Percentiles rank a stretch among this genome's conserved stretches.
phyloP scores from a whole-genome alignment of 2,797 vertebrate species.

The Pangasius krempfi region DNA sequence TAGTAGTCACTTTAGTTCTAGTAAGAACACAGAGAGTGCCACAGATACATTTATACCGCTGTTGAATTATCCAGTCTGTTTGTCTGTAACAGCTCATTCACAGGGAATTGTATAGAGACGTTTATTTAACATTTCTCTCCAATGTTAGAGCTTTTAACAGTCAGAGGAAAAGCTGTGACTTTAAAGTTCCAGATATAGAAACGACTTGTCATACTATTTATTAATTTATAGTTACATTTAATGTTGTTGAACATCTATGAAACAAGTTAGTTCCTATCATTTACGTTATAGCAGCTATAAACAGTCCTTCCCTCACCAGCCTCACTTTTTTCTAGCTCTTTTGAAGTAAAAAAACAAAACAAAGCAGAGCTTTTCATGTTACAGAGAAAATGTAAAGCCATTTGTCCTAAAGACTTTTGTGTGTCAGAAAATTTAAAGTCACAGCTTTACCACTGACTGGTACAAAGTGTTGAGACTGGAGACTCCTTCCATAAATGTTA shows the following conservation, averaged over 20 bases:
- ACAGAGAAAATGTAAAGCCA: neutral
- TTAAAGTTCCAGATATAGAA: neutral
- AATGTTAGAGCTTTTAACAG: neutral
- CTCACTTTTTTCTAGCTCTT: neutral
- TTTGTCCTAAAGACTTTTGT: neutral
- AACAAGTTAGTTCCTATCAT: neutral
- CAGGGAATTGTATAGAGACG: neutral
- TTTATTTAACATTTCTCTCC: neutral
- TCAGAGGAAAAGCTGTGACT: neutral
- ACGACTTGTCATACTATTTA: neutral
- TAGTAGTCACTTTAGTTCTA: neutral
- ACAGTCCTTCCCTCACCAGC: neutral
- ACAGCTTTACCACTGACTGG: no score
- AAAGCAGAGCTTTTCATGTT: neutral
- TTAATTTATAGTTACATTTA: neutral
- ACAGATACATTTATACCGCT: no score
- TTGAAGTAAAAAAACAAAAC: neutral
- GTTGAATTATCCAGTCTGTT: no score
- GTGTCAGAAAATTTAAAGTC: neutral
- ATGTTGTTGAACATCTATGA: neutral
- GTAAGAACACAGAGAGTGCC: neutral
- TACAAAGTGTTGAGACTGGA: no score
- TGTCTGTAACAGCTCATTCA: neutral
- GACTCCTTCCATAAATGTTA: no score
- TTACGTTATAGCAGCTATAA: neutral